Conservation (phyloP, 2,113 vertebrate species). For the Zosterops lateralis region DNA sequence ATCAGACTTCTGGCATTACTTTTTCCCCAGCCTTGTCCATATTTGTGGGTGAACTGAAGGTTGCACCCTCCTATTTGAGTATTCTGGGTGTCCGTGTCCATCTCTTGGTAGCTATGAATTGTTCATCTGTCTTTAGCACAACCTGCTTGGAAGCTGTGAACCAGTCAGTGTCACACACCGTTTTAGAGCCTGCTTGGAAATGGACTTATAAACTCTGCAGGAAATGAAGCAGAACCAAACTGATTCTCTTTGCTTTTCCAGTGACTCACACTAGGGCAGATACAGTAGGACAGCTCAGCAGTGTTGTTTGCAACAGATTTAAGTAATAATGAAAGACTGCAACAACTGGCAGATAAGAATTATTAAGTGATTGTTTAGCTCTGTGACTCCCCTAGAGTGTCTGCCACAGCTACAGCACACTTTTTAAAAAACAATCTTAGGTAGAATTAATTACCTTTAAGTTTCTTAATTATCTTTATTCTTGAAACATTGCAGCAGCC, state of each 20-base stretch:
- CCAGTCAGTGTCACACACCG: neutral
- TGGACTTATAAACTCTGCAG: neutral
- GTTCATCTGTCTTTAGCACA: neutral
- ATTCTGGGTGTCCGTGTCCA: neutral
- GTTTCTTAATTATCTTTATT: neutral
- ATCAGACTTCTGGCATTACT: neutral
- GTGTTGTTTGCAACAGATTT: neutral
- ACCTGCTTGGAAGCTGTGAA: rapidly evolving
- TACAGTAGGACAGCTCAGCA: neutral
- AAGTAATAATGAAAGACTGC: neutral
- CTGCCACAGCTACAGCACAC: neutral
- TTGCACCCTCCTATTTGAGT: neutral
- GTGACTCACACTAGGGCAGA: neutral
- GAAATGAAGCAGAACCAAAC: neutral
- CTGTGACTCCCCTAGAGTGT: neutral
- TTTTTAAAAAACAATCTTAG: neutral
- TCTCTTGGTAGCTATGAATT: rapidly evolving
- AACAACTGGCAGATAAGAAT: neutral
- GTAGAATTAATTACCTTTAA: neutral
- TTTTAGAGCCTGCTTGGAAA: neutral
- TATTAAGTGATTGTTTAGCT: neutral
- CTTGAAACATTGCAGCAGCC: neutral
- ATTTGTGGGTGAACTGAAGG: neutral
- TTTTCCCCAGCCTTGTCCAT: neutral
- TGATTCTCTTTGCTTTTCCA: neutral